These are phyloP conservation scores for Medauroidea extradentata DNA, from an alignment of 1,140 invertebrate species.

Conservation along the genomic window DNA sequence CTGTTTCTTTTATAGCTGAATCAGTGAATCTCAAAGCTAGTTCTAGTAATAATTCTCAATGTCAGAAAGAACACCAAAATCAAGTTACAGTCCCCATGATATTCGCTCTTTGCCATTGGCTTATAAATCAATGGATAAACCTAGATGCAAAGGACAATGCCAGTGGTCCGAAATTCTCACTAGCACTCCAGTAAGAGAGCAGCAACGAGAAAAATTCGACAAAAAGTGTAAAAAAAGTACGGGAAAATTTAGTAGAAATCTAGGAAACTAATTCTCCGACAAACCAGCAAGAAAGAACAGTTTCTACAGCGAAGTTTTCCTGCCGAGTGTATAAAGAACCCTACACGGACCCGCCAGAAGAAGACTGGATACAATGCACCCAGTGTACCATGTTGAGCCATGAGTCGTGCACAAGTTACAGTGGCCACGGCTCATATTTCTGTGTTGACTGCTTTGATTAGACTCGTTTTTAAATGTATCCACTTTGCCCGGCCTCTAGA, in stretches of 20 bases:
- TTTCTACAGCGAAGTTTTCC: constrained; percentile 3
- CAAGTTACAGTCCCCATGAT: background rate
- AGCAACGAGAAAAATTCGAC: background rate
- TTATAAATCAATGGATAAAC: background rate
- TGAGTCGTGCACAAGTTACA: no score
- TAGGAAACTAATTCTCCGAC: background rate
- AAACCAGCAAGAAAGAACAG: no score
- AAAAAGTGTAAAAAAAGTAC: background rate
- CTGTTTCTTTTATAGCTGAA: no score
- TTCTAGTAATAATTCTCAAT: background rate
- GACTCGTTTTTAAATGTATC: no score
- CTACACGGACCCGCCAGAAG: constrained; percentile 2
- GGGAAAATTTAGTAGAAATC: constrained; percentile 4
- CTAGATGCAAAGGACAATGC: background rate
- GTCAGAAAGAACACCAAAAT: background rate
- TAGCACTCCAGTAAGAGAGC: background rate
- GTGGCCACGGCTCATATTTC: no score
- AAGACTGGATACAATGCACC: no score
- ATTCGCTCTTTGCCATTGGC: background rate
- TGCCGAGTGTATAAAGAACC: constrained; percentile 7
- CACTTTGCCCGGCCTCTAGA: no score
- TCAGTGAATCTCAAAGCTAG: no score
- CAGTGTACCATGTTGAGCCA: no score
- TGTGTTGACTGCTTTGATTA: no score
- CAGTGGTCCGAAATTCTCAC: background rate